Evolutionary conservation across 2,888 invertebrate species (phyloP).

Genomic region (Altica lythri): DNA sequence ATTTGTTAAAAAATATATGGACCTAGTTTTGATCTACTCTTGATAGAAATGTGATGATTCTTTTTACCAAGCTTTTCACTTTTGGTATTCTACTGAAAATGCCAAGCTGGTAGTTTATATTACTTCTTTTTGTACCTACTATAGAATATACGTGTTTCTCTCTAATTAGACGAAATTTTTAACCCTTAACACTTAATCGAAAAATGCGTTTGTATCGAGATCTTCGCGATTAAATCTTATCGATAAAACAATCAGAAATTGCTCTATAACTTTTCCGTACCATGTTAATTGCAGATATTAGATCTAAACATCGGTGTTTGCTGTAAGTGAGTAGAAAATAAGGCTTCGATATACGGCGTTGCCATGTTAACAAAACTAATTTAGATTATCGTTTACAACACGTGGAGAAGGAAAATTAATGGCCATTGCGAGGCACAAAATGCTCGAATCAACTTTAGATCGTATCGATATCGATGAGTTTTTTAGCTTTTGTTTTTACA

Average conservation of each 20-base stretch:
- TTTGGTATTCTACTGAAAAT: no score
- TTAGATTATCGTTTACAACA: constrained; percentile 34
- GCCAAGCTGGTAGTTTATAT: no score
- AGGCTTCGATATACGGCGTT: constrained; percentile 27
- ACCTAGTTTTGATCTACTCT: no score
- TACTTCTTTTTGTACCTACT: no score
- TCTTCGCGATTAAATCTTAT: constrained; percentile 18
- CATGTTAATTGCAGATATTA: constrained; percentile 35
- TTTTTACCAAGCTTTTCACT: not conserved
- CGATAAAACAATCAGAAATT: constrained; percentile 28
- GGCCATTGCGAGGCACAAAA: constrained; percentile 32
- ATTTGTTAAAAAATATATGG: no score
- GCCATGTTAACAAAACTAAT: constrained; percentile 37
- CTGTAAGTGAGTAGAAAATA: constrained; percentile 13
- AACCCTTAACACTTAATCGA: not conserved
- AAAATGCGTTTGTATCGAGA: constrained; percentile 11
- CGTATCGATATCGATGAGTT: constrained; percentile 8
- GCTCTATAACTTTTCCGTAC: constrained; percentile 28
- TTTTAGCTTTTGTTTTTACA: constrained; percentile 10
- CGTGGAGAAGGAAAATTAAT: constrained; percentile 35
- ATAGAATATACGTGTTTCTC: no score
- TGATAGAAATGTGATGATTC: no score
- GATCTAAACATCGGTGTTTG: constrained; percentile 23
- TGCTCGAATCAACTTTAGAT: constrained; percentile 18
- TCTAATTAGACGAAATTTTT: no score